Evolutionary conservation across 2,888 invertebrate species (phyloP).

Genomic region (Sinhomidia bicolor): DNA sequence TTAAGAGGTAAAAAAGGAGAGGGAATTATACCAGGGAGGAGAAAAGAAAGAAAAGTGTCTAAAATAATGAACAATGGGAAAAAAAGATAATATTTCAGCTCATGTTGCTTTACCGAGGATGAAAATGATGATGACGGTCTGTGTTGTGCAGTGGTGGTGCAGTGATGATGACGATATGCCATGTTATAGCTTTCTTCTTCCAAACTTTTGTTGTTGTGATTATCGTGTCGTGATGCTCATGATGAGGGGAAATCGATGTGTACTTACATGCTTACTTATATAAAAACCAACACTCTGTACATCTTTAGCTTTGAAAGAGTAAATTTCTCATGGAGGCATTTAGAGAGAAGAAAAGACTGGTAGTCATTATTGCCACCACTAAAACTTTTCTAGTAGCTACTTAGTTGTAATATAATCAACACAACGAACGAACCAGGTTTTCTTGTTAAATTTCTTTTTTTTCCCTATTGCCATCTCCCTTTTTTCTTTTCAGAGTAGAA

Average conservation of each 20-base stretch:
- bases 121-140: slow-evolving; percentile 33
- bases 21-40: slow-evolving; percentile 57
- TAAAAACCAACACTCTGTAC: neutral
- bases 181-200: neutral
- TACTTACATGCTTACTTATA: neutral
- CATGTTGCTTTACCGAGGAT: slow-evolving; percentile 32
- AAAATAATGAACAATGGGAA: slow-evolving; percentile 60
- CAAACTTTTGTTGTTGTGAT: slow-evolving; percentile 28
- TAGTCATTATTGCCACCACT: slow-evolving; percentile 47
- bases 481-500: slow-evolving; percentile 3
- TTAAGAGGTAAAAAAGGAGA: slow-evolving; percentile 78
- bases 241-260: slow-evolving; percentile 33
- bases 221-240: neutral
- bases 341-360: slow-evolving; percentile 32
- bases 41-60: slow-evolving; percentile 73
- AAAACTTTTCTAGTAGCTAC: slow-evolving; percentile 52
- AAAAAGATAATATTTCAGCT: slow-evolving; percentile 55
- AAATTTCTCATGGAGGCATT: neutral
- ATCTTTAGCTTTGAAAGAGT: neutral
- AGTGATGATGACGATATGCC: slow-evolving; percentile 23
- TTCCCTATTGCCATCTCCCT: neutral
- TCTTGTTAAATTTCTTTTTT: slow-evolving; percentile 34
- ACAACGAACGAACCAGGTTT: slow-evolving; percentile 20
- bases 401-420: slow-evolving; percentile 56
- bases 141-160: neutral